A percentile compares a stretch with the other conserved stretches of the same genome.
Conservation (phyloP, 2,797 vertebrate species). For the Amblyraja radiata region DNA sequence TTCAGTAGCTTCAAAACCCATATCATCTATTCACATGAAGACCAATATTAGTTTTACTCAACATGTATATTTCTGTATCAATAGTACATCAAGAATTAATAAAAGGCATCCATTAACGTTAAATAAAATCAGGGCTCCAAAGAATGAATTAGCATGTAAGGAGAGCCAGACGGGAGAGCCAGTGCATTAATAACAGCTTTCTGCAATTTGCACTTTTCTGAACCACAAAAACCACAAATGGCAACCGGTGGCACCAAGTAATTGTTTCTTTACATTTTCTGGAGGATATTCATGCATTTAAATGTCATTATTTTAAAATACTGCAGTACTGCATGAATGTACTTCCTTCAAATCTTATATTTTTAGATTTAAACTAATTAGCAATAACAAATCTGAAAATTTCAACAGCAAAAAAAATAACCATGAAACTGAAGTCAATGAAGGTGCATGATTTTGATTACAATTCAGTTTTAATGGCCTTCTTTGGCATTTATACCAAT, state of each 20-base stretch:
- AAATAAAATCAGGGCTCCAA: background rate
- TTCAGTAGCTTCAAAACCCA: background rate
- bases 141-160: background rate
- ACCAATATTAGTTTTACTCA: background rate
- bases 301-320: background rate
- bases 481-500: background rate
- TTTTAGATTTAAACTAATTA: background rate
- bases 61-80: background rate
- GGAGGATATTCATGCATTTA: background rate
- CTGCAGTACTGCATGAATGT: background rate
- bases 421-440: background rate
- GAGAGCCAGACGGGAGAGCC: background rate
- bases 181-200: background rate
- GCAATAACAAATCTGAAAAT: background rate
- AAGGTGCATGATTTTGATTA: background rate
- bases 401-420: background rate
- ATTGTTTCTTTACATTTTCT: background rate
- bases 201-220: background rate
- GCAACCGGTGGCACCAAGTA: background rate
- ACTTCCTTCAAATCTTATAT: background rate
- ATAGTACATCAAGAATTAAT: background rate
- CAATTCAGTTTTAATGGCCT: background rate
- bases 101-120: background rate
- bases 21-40: background rate
- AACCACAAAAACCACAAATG: background rate